Evolutionary conservation across 2,797 vertebrate genomes (phyloP).

Genomic region (Phataginus tetradactyla): DNA sequence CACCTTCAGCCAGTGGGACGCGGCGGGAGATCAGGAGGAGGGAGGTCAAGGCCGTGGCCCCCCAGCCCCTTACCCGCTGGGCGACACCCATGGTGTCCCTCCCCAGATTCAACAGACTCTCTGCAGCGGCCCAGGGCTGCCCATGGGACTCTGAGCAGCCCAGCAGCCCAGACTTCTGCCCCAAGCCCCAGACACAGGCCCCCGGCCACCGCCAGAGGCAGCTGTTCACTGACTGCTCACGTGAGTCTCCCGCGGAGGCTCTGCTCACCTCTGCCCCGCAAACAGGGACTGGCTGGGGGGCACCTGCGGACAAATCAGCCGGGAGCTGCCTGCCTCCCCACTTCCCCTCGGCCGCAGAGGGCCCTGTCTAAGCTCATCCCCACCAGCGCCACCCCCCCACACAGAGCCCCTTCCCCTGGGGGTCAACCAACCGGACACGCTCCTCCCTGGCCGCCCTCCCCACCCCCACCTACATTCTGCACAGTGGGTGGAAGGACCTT

Average conservation of each 20-base stretch:
- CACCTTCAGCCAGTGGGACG: background rate
- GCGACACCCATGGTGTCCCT: background rate
- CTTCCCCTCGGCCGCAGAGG: background rate
- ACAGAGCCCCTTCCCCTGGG: background rate
- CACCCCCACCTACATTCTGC: background rate
- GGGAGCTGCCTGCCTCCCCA: background rate
- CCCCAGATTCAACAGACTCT: background rate
- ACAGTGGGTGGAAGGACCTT: background rate
- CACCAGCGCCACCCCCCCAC: too few relatives aligned
- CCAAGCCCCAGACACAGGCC: background rate
- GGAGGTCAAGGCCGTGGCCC: background rate
- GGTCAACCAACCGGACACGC: background rate
- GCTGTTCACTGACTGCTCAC: background rate
- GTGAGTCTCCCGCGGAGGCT: background rate
- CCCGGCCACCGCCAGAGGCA: background rate
- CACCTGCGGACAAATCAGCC: background rate
- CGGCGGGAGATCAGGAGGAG: background rate
- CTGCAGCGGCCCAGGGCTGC: background rate
- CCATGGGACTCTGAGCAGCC: background rate
- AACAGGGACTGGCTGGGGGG: background rate
- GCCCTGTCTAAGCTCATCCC: background rate
- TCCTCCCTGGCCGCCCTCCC: too few relatives aligned
- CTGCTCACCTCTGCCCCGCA: accelerated
- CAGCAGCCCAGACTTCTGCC: background rate
- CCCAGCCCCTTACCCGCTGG: background rate